Evolutionary conservation across 1,140 invertebrate genomes (phyloP).

Genomic region (Diploscapter pachys): DNA sequence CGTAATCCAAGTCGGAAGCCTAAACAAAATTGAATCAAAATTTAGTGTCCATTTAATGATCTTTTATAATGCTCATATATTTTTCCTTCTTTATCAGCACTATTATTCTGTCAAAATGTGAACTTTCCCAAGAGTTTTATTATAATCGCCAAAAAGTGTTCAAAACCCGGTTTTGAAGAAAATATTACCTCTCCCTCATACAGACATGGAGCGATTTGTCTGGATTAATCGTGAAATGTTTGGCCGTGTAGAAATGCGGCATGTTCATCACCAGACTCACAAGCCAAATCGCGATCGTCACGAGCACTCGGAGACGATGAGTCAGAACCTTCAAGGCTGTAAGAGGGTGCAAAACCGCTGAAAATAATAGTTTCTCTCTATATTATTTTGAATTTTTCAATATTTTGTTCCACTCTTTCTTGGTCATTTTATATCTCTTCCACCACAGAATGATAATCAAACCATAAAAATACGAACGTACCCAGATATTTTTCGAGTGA

Average conservation of each 20-base stretch:
- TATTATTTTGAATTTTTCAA: conserved; percentile 5
- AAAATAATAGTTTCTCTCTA: conserved; percentile 29
- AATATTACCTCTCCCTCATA: no score
- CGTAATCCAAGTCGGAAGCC: conserved; percentile 18
- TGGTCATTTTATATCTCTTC: neutral
- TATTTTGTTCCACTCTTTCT: conserved; percentile 3
- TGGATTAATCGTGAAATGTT: neutral
- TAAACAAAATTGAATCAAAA: no score
- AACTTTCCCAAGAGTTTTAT: no score
- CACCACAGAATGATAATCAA: no score
- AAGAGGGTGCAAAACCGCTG: conserved; percentile 52
- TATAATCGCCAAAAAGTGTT: no score
- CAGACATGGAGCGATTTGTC: no score
- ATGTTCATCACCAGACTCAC: conserved; percentile 42
- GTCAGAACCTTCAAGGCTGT: conserved; percentile 55
- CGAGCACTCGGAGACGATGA: conserved; percentile 39
- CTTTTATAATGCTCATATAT: no score
- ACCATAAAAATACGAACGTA: neutral
- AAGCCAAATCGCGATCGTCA: conserved; percentile 45
- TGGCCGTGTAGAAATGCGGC: conserved; percentile 51
- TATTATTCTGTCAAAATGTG: no score
- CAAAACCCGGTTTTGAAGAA: no score
- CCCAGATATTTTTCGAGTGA: conserved; percentile 54
- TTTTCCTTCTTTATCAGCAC: no score
- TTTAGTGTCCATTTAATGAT: no score